phyloP scores from a whole-genome alignment of 2,888 invertebrate species.

The Cantharis lateralis region DNA sequence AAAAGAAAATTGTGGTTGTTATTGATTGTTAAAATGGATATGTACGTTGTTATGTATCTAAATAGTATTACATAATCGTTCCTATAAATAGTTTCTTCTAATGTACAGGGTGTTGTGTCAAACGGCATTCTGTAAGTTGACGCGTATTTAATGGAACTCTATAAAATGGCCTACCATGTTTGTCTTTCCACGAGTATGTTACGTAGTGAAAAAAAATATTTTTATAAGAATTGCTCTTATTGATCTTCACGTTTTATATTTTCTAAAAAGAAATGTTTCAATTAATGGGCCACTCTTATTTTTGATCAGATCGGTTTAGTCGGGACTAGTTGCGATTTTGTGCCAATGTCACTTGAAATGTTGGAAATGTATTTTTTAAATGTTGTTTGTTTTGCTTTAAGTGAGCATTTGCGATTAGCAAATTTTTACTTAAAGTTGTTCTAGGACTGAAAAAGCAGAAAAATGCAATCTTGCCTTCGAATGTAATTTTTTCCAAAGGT shows the following conservation, averaged over 20 bases:
- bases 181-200: constrained; percentile 45
- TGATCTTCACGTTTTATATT: constrained; percentile 17
- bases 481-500: constrained; percentile 26
- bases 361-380: neutral
- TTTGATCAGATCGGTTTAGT: neutral
- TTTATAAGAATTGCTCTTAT: constrained; percentile 39
- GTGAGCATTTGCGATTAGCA: constrained; percentile 1
- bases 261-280: constrained; percentile 3
- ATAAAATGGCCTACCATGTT: constrained; percentile 48
- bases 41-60: constrained; percentile 20
- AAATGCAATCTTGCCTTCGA: constrained; percentile 44
- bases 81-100: constrained; percentile 17
- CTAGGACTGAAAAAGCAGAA: constrained; percentile 1
- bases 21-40: constrained; percentile 40
- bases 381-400: constrained; percentile 1
- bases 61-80: constrained; percentile 18
- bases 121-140: constrained; percentile 19
- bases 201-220: constrained; percentile 41
- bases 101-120: constrained; percentile 11
- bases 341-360: neutral
- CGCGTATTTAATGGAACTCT: constrained; percentile 23
- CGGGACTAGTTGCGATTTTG: neutral
- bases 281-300: neutral
- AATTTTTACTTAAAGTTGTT: constrained; percentile 5
- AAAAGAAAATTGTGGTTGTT: constrained; percentile 35